Percentiles rank a stretch among this genome's conserved stretches.
These are phyloP conservation scores for Remorina albescens DNA, from an alignment of 2,797 vertebrate species.

Conservation along the genomic window DNA sequence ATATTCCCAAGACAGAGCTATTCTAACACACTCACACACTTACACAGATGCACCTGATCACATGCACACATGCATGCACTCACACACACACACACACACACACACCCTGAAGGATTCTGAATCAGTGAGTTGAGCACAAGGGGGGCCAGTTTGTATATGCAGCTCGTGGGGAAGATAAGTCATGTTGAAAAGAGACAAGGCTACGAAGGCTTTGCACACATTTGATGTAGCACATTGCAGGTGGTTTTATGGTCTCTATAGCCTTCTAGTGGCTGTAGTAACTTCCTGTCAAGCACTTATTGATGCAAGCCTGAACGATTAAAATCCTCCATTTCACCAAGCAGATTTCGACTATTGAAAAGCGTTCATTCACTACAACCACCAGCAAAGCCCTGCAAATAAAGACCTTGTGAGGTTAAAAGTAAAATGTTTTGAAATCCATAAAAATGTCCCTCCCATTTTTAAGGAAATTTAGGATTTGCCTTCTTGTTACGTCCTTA, in stretches of 20 bases:
- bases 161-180: conserved; percentile 61
- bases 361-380: conserved; percentile 2
- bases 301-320: conserved; percentile 14
- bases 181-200: conserved; percentile 51
- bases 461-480: conserved; percentile 6
- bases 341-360: not conserved
- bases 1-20: conserved; percentile 80
- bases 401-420: not conserved
- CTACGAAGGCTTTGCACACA: conserved; percentile 68
- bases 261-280: conserved; percentile 3
- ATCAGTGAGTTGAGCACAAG: conserved; percentile 61
- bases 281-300: conserved; percentile 16
- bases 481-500: conserved; percentile 44
- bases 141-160: conserved; percentile 58
- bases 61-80: conserved; percentile 20
- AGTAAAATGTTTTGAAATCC: conserved; percentile 5
- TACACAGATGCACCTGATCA: conserved; percentile 28
- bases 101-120: conserved; percentile 48
- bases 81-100: conserved; percentile 27
- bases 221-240: conserved; percentile 33
- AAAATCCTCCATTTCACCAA: not conserved
- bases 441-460: not conserved
- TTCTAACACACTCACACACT: conserved; percentile 68
- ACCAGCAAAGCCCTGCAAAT: conserved; percentile 8
- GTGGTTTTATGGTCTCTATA: conserved; percentile 14